phyloP scores from a whole-genome alignment of 1,140 invertebrate species.

The Asbolus verrucosus region DNA sequence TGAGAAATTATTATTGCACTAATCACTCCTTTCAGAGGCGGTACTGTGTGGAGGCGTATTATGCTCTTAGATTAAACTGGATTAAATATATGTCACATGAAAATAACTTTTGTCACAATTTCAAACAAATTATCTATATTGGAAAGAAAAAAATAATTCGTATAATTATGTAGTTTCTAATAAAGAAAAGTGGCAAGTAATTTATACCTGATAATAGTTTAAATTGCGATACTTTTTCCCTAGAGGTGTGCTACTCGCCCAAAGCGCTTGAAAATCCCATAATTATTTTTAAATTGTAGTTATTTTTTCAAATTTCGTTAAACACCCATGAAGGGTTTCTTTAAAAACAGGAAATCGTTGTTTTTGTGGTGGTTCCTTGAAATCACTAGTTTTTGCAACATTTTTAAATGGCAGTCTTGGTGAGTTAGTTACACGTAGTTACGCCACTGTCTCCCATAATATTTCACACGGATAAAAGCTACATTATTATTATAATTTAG shows the following conservation, averaged over 20 bases:
- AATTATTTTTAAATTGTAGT: background rate
- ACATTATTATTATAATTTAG: slow-evolving; percentile 9
- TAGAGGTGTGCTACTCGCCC: background rate
- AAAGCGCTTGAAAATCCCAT: background rate
- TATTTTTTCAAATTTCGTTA: background rate
- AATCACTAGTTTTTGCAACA: no score
- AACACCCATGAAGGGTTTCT: background rate
- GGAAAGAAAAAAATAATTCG: background rate
- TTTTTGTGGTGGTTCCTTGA: no score
- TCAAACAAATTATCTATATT: no score
- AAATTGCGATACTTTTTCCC: background rate
- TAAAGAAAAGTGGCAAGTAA: no score
- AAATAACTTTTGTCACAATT: no score
- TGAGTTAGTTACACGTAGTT: no score
- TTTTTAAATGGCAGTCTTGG: no score
- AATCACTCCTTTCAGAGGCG: slow-evolving; percentile 7
- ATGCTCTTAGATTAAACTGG: no score
- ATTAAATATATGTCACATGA: no score
- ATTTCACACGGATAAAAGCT: background rate
- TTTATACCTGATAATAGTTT: background rate
- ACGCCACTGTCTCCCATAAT: background rate
- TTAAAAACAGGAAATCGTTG: background rate
- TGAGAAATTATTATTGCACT: slow-evolving; percentile 16
- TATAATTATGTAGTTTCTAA: no score
- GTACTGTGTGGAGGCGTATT: background rate